Evolutionary conservation across 2,888 invertebrate species (phyloP).

Genomic region (Dasysyrphus albostriatus): DNA sequence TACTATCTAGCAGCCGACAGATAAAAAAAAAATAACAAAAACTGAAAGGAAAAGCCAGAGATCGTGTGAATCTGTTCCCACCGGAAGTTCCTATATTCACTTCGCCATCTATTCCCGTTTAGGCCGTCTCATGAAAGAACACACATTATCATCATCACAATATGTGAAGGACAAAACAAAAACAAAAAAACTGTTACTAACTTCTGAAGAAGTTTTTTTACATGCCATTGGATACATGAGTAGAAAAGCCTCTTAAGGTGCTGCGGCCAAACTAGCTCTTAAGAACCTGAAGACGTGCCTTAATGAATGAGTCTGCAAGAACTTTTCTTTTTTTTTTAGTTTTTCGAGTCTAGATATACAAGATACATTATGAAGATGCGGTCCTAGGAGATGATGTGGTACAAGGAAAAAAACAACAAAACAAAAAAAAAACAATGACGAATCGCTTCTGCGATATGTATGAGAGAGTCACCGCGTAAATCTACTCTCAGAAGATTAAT

Average conservation of each 20-base stretch:
- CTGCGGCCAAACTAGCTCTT: conserved; percentile 1
- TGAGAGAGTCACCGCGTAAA: conserved; percentile 58
- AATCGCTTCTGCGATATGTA: conserved; percentile 36
- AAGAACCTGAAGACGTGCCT: conserved; percentile 35
- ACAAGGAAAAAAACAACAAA: conserved; percentile 7
- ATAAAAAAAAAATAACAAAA: conserved; percentile 10
- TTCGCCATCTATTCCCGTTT: conserved; percentile 30
- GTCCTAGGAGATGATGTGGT: conserved; percentile 20
- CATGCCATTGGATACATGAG: conserved; percentile 12
- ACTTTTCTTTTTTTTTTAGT: conserved; percentile 37
- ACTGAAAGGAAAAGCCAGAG: conserved; percentile 43
- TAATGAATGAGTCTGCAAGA: conserved; percentile 72
- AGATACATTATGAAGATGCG: conserved; percentile 24
- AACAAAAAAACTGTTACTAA: conserved; percentile 53
- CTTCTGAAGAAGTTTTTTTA: conserved; percentile 73
- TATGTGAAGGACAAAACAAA: conserved; percentile 31
- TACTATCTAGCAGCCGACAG: neutral
- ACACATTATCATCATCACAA: conserved; percentile 31
- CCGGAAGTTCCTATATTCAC: conserved; percentile 70
- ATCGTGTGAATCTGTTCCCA: conserved; percentile 69
- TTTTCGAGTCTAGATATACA: conserved; percentile 33
- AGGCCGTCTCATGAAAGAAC: conserved; percentile 20
- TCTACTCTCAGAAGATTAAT: conserved; percentile 62
- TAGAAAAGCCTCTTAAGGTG: conserved; percentile 10
- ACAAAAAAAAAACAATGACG: conserved; percentile 44